Percentiles rank a stretch among this genome's conserved stretches.
These are phyloP conservation scores for Alitta virens DNA, from an alignment of 2,888 invertebrate species.

Conservation along the genomic window DNA sequence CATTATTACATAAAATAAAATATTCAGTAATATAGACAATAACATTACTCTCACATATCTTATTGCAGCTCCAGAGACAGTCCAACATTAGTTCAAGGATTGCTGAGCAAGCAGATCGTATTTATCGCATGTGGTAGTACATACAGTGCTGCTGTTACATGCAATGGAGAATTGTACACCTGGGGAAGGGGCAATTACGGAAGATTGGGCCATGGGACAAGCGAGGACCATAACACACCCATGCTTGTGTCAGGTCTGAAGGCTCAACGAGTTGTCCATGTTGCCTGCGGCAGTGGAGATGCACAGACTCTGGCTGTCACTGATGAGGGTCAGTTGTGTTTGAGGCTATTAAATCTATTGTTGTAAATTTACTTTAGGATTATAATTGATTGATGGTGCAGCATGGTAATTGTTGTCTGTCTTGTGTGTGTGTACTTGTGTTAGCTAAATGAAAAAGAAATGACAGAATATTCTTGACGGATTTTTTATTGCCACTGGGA, in stretches of 20 bases:
- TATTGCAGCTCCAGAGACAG: conserved; percentile 66
- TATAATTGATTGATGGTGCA: background rate
- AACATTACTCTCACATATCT: no score
- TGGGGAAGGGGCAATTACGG: conserved; percentile 97
- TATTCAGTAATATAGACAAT: no score
- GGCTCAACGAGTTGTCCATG: conserved; percentile 51
- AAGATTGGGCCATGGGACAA: conserved; percentile 87
- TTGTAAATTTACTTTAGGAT: background rate
- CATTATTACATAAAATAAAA: no score
- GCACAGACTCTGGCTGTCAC: conserved; percentile 87
- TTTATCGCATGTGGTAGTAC: conserved; percentile 91
- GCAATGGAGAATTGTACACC: conserved; percentile 84
- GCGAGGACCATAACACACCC: conserved; percentile 88
- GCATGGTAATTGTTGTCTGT: no score
- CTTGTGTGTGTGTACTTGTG: no score
- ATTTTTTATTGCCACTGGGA: no score
- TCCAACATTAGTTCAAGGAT: conserved; percentile 80
- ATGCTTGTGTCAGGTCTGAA: conserved; percentile 66
- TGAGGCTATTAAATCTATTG: background rate
- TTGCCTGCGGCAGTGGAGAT: conserved; percentile 90
- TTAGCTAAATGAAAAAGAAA: no score
- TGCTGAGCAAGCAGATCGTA: conserved; percentile 75
- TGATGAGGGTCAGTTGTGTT: conserved; percentile 12
- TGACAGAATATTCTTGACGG: no score
- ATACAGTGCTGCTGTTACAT: conserved; percentile 88